A percentile compares a stretch with the other conserved stretches of the same genome.
These are phyloP conservation scores for Macrotis lagotis DNA, from an alignment of 2,113 vertebrate genomes.

Conservation along the genomic window DNA sequence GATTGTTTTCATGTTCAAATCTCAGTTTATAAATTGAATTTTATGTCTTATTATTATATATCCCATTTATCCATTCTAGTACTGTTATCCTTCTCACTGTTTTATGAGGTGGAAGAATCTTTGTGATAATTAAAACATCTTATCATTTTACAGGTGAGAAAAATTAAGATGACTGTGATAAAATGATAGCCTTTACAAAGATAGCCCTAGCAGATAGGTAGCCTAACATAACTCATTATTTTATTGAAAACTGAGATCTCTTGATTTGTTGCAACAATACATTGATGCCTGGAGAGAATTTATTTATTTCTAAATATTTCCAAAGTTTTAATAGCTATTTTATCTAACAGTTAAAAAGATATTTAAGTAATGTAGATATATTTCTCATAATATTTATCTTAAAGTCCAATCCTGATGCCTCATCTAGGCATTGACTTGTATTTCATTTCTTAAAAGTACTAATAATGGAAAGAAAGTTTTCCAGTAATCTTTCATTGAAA, in stretches of 20 bases:
- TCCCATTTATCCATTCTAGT: no score
- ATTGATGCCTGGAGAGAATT: not conserved
- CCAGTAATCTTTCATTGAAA: no score
- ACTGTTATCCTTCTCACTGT: not conserved
- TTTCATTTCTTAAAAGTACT: not conserved
- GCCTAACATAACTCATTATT: not conserved
- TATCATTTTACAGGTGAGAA: not conserved
- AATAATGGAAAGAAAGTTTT: no score
- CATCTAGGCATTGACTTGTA: not conserved
- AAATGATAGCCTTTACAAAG: not conserved
- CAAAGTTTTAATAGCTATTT: not conserved
- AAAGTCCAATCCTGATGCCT: not conserved
- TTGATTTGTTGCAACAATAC: not conserved
- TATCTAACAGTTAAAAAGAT: not conserved
- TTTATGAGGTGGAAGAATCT: not conserved
- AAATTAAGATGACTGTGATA: not conserved
- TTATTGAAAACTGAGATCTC: not conserved
- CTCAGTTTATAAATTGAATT: accelerated
- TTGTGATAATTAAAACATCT: not conserved
- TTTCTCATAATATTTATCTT: not conserved
- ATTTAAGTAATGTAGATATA: not conserved
- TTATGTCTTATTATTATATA: not conserved
- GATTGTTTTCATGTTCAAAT: not conserved
- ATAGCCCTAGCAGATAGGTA: not conserved
- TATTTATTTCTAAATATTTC: not conserved